A percentile compares a stretch with the other conserved stretches of the same genome.
Conservation (phyloP, 2,888 invertebrate genomes). For the Pyrocoelia pectoralis region DNA sequence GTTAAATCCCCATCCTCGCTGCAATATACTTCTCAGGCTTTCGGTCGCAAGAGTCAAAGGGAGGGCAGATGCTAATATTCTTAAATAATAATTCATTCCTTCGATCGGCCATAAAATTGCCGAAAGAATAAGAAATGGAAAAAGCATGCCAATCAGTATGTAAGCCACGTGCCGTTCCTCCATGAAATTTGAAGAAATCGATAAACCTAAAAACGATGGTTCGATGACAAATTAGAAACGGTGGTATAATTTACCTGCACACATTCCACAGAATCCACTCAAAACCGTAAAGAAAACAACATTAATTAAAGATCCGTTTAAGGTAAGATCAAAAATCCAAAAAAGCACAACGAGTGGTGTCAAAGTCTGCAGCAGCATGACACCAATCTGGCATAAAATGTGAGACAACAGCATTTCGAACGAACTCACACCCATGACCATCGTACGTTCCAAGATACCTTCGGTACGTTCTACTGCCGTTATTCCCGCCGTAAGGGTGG, state of each 20-base stretch:
- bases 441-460: slow-evolving; percentile 86
- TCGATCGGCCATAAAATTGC: slow-evolving; percentile 96
- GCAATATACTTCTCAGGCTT: slow-evolving; percentile 84
- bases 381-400: slow-evolving; percentile 85
- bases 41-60: slow-evolving; percentile 92
- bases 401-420: slow-evolving; percentile 88
- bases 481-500: not conserved
- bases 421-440: slow-evolving; percentile 83
- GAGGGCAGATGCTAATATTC: slow-evolving; percentile 80
- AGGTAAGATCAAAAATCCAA: slow-evolving; percentile 78
- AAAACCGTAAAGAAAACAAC: slow-evolving; percentile 79
- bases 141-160: slow-evolving; percentile 83
- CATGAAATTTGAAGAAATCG: slow-evolving; percentile 80
- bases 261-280: slow-evolving; percentile 93
- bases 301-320: slow-evolving; percentile 77
- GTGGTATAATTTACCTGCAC: slow-evolving; percentile 75
- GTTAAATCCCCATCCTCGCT: slow-evolving; percentile 83
- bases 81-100: slow-evolving; percentile 81
- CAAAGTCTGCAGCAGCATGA: slow-evolving; percentile 84
- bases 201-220: slow-evolving; percentile 72
- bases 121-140: slow-evolving; percentile 85
- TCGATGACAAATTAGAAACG: not conserved
- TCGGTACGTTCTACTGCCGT: not conserved
- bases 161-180: slow-evolving; percentile 86
- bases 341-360: slow-evolving; percentile 83